Base-by-base conservation (phyloP, 2,113 vertebrate species). In the Agelaius tricolor region DNA sequence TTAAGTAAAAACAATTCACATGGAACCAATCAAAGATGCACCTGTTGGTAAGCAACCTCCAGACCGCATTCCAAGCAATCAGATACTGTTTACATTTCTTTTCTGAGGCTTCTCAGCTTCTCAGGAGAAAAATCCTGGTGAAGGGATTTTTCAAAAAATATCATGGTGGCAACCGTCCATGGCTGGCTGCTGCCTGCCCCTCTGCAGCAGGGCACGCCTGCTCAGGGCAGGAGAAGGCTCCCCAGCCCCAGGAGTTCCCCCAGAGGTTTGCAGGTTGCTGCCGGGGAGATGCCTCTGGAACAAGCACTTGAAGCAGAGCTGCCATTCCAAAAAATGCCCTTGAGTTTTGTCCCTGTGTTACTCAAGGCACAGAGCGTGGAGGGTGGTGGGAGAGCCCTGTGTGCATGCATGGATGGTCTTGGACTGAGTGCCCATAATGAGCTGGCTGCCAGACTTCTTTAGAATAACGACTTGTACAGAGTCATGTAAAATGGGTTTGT, bases 381-480 rank as follows among this genome's bases (percentile, higher is more conserved):
- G 22, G 0, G 0, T 1, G 13, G 22, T 33, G n/a, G 54, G 54
- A 72, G 16, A 65, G 26, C 31, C 35, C n/a, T 14, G 37, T 16
- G 19, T 49, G 21, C 37, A 6, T 3, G 23, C 11, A 9, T 18
- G 9, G 24, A 9, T 49, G 43, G 49, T 44, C 35, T n/a, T 43
- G 33, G 12, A 44, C 31, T 24, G 39, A 52, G 30, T 33, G 21
- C 13, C 33, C 16, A 5, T 8, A 35, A 30, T 15, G 33, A 74
- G 16, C 23, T 63, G 39, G 6, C 33, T 8, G 3, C 15, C 68
- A 87, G 41, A 62, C 22, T 41, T 61, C 54, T 68, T 57, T 27
- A 3, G 43, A 22, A 24, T 4, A 33, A 11, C 0, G 5, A 63
- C 3, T 44, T 43, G 31, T 62, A 55, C 15, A 37, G n/a, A 24